These are phyloP conservation scores for Mormyrops boulengeri DNA, from an alignment of 2,797 vertebrate genomes.

Conservation along the genomic window DNA sequence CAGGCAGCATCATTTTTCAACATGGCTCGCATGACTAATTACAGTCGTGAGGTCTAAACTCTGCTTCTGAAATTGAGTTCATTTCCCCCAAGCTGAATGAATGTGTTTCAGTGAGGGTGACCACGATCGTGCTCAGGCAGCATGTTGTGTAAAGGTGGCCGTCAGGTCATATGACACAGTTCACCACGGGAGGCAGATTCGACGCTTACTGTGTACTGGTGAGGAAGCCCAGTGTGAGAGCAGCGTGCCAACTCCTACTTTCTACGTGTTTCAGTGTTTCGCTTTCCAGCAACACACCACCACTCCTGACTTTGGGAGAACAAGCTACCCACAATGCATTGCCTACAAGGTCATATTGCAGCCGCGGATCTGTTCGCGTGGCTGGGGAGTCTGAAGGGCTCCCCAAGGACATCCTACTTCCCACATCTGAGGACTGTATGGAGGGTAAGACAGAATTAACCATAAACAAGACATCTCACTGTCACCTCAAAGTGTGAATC, in stretches of 20 bases:
- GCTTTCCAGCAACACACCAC: not conserved
- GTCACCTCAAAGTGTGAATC: not conserved
- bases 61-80: not conserved
- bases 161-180: not conserved
- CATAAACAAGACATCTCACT: not conserved
- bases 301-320: not conserved
- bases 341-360: not conserved
- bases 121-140: not conserved
- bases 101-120: not conserved
- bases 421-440: not conserved
- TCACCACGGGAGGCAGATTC: not conserved
- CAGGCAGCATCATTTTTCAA: not conserved
- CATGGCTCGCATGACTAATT: not conserved
- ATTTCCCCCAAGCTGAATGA: not conserved
- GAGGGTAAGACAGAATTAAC: not conserved
- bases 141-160: not conserved
- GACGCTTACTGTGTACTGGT: not conserved
- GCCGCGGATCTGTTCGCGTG: not conserved
- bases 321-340: not conserved
- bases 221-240: not conserved
- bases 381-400: not conserved
- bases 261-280: not conserved
- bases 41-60: not conserved
- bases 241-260: not conserved
- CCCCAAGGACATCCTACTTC: not conserved